Evolutionary conservation across 2,113 vertebrate genomes (phyloP).

Genomic region (Acrocephalus arundinaceus): DNA sequence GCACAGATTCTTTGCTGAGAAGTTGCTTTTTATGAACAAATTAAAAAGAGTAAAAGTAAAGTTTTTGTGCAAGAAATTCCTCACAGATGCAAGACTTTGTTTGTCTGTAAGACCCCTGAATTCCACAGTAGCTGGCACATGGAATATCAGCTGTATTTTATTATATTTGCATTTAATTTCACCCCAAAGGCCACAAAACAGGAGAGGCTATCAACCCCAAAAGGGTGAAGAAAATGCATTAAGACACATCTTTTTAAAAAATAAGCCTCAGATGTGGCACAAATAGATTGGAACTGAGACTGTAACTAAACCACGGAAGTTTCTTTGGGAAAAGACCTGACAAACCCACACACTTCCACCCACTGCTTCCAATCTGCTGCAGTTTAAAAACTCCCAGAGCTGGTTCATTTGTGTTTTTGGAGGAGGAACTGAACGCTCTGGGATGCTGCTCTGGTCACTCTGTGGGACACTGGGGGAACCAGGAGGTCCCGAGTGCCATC

Average conservation of each 20-base stretch:
- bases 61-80: background rate
- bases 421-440: background rate
- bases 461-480: accelerated
- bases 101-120: background rate
- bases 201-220: background rate
- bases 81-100: background rate
- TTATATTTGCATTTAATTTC: background rate
- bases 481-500: background rate
- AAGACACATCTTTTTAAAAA: background rate
- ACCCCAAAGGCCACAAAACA: background rate
- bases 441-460: background rate
- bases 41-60: background rate
- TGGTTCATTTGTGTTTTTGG: background rate
- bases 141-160: background rate
- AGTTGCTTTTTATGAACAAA: background rate
- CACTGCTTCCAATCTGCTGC: background rate
- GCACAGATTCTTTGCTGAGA: background rate
- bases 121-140: background rate
- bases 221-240: background rate
- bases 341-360: background rate
- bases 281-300: background rate
- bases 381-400: background rate
- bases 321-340: background rate
- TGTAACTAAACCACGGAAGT: background rate
- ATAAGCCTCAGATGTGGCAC: background rate